Evolutionary conservation across 2,113 vertebrate species (phyloP), one percentile per base, ranked within the genome.

Genomic region (Macroglossus sobrinus): DNA sequence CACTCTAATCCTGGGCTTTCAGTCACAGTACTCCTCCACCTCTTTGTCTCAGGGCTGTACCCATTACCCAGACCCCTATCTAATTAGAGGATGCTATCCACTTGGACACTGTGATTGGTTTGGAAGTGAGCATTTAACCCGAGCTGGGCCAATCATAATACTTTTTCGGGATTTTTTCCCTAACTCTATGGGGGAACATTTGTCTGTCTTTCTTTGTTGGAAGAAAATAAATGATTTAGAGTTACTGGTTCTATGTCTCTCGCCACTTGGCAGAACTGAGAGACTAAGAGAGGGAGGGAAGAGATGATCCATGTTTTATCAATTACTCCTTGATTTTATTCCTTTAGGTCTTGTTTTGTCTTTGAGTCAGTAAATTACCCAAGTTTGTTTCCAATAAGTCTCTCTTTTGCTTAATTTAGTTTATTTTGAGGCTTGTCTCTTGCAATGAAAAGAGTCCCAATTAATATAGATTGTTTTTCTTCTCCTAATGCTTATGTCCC

Each of bases 361-460:
- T 53, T 84, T 74, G 69, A 53, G 40, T 79, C 30, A 75, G 4
- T 89, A 22, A 92, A 2, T 89, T 91, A 57, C 2, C 1, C 18
- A 75, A 2, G 1, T 88, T 80, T 95, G 40, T 86, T 82, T 78
- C 43, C 11, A 78, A 19, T 55, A 66, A 84, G 35, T 64, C 10
- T 43, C 7, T 1, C 14, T 76, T 68, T 64, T 79, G 33, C 4
- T 84, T 88, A 38, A 43, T 64, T 22, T 84, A 82, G 53, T 87
- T 92, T 82, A 53, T 84, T 76, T 88, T 71, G 26, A 93, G 69
- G 3, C 45, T 82, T 72, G 30, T 61, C 93, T 97, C 43, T 82
- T 93, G 43, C 4, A 69, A 59, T 16, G 84, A 57, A 69, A 64
- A 79, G 43, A 47, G 13, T 79, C 7, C n/a, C 38, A 26, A 43